Evolutionary conservation across 2,888 invertebrate species (phyloP), one percentile per base, ranked within the genome.

Genomic region (Yponomeuta sedellus): DNA sequence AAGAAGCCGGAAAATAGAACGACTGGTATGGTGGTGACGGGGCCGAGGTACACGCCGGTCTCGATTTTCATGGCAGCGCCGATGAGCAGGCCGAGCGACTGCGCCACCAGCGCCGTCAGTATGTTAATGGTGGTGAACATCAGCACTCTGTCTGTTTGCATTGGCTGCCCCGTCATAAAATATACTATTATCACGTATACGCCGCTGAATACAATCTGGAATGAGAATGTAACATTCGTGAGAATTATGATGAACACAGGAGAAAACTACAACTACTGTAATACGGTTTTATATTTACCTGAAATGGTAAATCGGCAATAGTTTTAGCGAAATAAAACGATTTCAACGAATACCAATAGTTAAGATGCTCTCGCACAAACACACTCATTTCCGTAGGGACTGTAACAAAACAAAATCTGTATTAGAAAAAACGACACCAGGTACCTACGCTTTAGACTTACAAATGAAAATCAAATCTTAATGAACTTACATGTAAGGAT

Each of bases 301-400:
- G 98, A 90, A 98, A 98, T 69, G 98, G 98, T 86, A 98, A 92
- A 84, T 98, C 98, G 19, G 98, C 97, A 82, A 98, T 92, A n/a
- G 98, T 98, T 88, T 98, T 97, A 65, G 98, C 98, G 77, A 98
- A 94, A 86, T 98, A 98, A 88, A 98, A 98, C n/a, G 98, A 96
- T 85, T 98, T 98, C 69, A 98, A 88, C 34, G 98, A 98, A 85
- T 98, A 98, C 98, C 98, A 98, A 79, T 98, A 98, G 85, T 98
- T 98, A 69, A 98, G 92, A 92, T 98, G 98, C 86, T 98, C 98
- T 81, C 98, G 92, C 70, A 97, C 95, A 89, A 98, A 98, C 66
- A 98, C 98, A 40, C 96, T 95, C 97, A 98, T 97, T 89, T 98
- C 98, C 74, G 96, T 93, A 64, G 98, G 98, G 95, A 98, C 98